Evolutionary conservation across 2,888 invertebrate species (phyloP), one percentile per base, ranked within the genome.

Genomic region (Cephus pulcher): DNA sequence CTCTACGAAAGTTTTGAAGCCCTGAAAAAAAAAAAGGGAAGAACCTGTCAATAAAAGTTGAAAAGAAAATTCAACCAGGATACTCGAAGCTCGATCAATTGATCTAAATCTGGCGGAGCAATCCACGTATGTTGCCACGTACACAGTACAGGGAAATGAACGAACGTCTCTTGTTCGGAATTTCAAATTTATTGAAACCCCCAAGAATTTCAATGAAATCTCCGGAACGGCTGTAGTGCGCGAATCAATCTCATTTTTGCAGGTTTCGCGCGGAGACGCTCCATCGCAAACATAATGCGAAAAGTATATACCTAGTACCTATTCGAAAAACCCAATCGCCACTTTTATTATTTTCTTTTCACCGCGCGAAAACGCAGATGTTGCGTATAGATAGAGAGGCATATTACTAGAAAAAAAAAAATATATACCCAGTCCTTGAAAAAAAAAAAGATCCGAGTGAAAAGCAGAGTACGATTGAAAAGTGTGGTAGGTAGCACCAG

Each of bases 341-440:
- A 73, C 74, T 78, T 79, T 82, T 79, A 80, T 79, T 79, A 75
- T 79, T 79, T 78, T 79, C 75, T 74, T 34, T 75, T 32, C 71
- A 34, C 34, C 2, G 23, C 9, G 56, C 23, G 9, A 23, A 56
- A 56, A 23, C 23, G 40, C 40, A 23, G 23, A 56, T 23, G 23
- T 23, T 56, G 56, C 56, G 56, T 56, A 56, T 56, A 56, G 9
- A 23, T 56, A 23, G 56, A 56, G 56, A 56, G 23, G 23, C 23
- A 23, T 56, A 56, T 56, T 23, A 15, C 15, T 15, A 56, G 6
- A 23, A 56, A 23, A 37, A 37, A 56, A 56, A 56, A 56, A 0
- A 56, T 23, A 23, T 56, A 23, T 23, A 56, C 15, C 23, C 23
- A 56, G 23, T 2, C 9, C 2, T 56, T 23, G 15, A 56, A 56